Conservation (phyloP, 2,888 invertebrate genomes). For the Loripinus fragilis region DNA sequence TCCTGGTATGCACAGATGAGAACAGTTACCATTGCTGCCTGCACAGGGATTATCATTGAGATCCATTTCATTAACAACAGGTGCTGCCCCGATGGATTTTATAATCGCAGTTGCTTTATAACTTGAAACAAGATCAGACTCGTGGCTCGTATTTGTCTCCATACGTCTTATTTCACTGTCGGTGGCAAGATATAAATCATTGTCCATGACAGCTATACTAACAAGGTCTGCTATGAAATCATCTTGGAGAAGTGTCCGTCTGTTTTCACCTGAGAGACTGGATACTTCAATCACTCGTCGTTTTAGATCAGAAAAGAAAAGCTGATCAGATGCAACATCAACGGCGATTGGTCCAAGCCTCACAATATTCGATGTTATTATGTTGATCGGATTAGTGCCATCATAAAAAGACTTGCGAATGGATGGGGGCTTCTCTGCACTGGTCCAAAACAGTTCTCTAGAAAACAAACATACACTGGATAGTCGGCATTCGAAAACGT, state of each 20-base stretch:
- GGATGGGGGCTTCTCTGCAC: slow-evolving; percentile 88
- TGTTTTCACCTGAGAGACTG: slow-evolving; percentile 89
- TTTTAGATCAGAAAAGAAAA: slow-evolving; percentile 92
- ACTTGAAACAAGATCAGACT: slow-evolving; percentile 73
- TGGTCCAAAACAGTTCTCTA: slow-evolving; percentile 88
- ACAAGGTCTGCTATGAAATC: slow-evolving; percentile 87
- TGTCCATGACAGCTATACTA: slow-evolving; percentile 88
- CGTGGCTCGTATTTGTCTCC: neutral
- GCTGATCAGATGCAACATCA: slow-evolving; percentile 86
- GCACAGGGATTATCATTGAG: slow-evolving; percentile 78
- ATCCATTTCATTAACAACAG: slow-evolving; percentile 83
- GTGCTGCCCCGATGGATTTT: slow-evolving; percentile 89
- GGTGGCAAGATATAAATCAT: slow-evolving; percentile 90
- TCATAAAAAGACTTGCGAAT: slow-evolving; percentile 92
- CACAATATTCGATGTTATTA: slow-evolving; percentile 79
- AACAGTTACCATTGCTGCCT: slow-evolving; percentile 92
- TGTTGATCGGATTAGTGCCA: slow-evolving; percentile 86
- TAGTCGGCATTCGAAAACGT: too few relatives aligned
- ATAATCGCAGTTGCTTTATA: slow-evolving; percentile 87
- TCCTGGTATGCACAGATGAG: slow-evolving; percentile 92
- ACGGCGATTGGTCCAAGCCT: slow-evolving; percentile 82
- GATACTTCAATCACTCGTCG: slow-evolving; percentile 91
- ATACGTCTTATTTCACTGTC: slow-evolving; percentile 84
- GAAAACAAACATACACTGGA: too few relatives aligned
- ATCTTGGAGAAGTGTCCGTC: slow-evolving; percentile 84